Conservation (phyloP, 2,113 vertebrate species). For the Ursus arctos region DNA sequence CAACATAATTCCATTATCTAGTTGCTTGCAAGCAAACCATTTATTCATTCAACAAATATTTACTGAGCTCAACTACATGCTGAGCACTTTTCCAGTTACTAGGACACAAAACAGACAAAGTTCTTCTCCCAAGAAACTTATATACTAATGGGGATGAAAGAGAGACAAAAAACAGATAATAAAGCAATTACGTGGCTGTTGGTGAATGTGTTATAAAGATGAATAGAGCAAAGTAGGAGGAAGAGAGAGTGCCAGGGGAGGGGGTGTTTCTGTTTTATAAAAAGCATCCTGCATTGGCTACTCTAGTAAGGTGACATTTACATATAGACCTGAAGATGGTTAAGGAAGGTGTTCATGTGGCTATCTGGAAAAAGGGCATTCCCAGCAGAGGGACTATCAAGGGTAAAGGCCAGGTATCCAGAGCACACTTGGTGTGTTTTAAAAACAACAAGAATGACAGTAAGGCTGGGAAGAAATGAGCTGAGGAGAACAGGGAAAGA, state of each 20-base stretch:
- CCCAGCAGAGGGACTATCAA: not conserved
- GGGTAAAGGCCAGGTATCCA: not conserved
- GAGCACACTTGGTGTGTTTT: not conserved
- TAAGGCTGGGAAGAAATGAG: not conserved
- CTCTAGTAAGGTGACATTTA: not conserved
- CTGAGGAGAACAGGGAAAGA: not conserved
- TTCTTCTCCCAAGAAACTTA: not conserved
- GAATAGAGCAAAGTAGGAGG: not conserved
- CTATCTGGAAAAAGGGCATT: not conserved
- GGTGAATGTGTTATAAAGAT: not conserved
- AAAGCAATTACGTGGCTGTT: not conserved
- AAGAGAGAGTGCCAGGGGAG: not conserved
- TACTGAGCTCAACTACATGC: not conserved
- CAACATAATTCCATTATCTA: not conserved
- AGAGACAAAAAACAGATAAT: not conserved
- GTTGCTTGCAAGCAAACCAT: not conserved
- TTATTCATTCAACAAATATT: not conserved
- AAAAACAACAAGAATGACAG: not conserved
- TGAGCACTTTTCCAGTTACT: not conserved
- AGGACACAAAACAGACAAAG: conserved; percentile 5
- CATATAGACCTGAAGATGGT: not conserved
- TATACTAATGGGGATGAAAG: not conserved
- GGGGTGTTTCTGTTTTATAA: not conserved
- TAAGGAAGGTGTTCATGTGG: not conserved
- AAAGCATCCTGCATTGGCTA: not conserved